phyloP scores from a whole-genome alignment of 2,113 vertebrate species.

The Upupa epops region DNA sequence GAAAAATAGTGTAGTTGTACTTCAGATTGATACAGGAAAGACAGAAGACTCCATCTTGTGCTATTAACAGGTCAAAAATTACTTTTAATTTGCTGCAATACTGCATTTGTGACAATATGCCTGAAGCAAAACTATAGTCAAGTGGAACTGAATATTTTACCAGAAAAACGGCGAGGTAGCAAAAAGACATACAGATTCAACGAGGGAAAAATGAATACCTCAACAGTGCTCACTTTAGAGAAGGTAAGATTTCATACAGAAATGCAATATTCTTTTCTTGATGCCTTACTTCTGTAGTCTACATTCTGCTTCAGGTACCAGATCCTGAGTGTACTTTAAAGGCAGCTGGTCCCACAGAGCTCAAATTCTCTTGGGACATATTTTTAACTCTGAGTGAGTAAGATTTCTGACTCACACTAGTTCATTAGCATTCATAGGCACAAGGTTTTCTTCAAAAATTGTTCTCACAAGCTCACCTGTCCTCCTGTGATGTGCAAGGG shows the following conservation, averaged over 20 bases:
- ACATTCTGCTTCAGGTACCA: not conserved
- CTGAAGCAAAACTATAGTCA: not conserved
- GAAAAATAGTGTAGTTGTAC: not conserved
- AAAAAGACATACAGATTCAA: not conserved
- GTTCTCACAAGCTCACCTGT: not conserved
- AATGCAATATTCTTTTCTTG: not conserved
- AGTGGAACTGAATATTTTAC: not conserved
- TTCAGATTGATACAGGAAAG: not conserved
- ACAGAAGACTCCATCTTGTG: not conserved
- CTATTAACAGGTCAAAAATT: not conserved
- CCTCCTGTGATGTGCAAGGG: not conserved
- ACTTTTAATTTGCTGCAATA: not conserved
- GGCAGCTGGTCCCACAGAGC: not conserved
- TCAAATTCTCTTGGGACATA: rapidly evolving
- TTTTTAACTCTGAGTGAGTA: not conserved
- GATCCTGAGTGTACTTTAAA: not conserved
- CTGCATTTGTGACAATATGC: not conserved
- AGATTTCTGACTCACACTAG: not conserved
- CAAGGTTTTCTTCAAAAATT: not conserved
- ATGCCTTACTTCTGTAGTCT: not conserved
- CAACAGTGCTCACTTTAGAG: not conserved
- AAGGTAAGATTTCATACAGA: not conserved
- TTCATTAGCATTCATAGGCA: not conserved
- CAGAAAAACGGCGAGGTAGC: not conserved
- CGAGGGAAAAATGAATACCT: not conserved